These are phyloP conservation scores for Pollicipes pollicipes DNA, from an alignment of 1,140 invertebrate genomes.

Conservation along the genomic window DNA sequence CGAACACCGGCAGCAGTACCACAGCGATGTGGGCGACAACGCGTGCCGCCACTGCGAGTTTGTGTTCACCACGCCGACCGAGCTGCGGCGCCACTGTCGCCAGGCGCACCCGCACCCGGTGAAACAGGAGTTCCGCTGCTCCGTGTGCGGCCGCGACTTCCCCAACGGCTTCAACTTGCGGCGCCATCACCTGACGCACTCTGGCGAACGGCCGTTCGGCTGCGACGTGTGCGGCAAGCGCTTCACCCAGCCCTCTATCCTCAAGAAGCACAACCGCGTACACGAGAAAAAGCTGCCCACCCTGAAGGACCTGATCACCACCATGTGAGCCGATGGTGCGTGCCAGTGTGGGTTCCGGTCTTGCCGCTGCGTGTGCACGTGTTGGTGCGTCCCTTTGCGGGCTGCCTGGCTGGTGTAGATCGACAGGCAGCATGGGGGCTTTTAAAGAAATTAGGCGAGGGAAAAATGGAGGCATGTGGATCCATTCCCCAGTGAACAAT, in stretches of 20 bases:
- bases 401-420: no score
- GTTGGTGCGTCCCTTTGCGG: no score
- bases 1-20: background rate
- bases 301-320: background rate
- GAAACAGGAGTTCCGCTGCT: background rate
- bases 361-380: no score
- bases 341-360: no score
- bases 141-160: background rate
- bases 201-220: conserved; percentile 24
- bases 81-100: conserved; percentile 2
- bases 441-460: no score
- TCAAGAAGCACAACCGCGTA: background rate
- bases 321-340: background rate
- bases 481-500: no score
- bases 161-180: conserved; percentile 8
- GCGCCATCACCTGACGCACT: conserved; percentile 15
- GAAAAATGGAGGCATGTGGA: no score
- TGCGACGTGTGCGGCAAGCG: conserved; percentile 65
- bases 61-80: background rate
- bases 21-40: conserved; percentile 1
- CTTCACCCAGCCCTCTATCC: conserved; percentile 36
- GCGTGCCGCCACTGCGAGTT: background rate
- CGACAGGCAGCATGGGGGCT: no score
- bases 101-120: background rate
- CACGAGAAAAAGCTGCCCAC: background rate